These are phyloP conservation scores for Dichetophora obliterata DNA, from an alignment of 2,888 invertebrate genomes.

Conservation along the genomic window DNA sequence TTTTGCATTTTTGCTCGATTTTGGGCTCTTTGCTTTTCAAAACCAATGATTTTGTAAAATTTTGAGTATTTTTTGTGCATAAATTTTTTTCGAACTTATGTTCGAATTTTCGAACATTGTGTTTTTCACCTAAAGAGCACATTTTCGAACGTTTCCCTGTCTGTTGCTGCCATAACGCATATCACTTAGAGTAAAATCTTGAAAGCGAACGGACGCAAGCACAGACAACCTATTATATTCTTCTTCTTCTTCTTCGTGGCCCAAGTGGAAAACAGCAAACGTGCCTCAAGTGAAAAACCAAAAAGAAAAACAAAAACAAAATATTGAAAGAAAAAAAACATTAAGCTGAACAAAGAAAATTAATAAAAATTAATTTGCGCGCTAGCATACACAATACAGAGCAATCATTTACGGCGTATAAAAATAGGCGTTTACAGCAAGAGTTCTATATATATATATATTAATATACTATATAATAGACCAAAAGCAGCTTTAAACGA, in stretches of 20 bases:
- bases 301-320: background rate
- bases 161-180: background rate
- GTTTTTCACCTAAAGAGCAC: conserved; percentile 4
- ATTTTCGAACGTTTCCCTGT: background rate
- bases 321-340: conserved; percentile 1
- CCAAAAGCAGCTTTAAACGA: background rate
- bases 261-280: conserved; percentile 50
- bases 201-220: conserved; percentile 62
- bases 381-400: background rate
- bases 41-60: background rate
- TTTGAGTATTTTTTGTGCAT: background rate
- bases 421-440: conserved; percentile 31
- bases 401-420: background rate
- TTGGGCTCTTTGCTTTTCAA: background rate
- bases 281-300: conserved; percentile 15
- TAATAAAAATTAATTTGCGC: conserved; percentile 22
- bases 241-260: conserved; percentile 61
- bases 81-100: background rate
- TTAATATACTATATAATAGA: background rate
- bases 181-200: conserved; percentile 65
- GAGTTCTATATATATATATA: background rate
- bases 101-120: conserved; percentile 28
- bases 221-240: conserved; percentile 50
- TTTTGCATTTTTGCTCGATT: background rate
- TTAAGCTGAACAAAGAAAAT: background rate